A percentile compares a stretch with the other conserved stretches of the same genome.
phyloP scores from a whole-genome alignment of 2,797 vertebrate species.

The Apogon talboti region DNA sequence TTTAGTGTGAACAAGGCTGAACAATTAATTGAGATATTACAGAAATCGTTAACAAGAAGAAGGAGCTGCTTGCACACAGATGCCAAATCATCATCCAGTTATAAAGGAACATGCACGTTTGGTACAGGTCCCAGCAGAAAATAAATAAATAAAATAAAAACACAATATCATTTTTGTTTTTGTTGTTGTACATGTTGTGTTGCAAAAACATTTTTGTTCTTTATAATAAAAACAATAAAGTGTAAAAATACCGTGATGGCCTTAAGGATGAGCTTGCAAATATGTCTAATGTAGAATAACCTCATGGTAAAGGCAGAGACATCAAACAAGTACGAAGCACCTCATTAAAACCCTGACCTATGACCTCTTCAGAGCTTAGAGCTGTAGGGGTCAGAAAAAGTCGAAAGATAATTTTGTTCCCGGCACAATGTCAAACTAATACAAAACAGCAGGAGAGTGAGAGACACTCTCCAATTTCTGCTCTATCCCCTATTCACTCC shows the following conservation, averaged over 20 bases:
- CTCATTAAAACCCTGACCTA: constrained; percentile 56
- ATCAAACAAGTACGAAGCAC: constrained; percentile 16
- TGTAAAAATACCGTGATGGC: too few species aligned
- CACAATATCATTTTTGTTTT: too few species aligned
- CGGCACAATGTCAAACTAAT: constrained; percentile 22
- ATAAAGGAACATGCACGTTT: too few species aligned
- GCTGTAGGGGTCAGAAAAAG: constrained; percentile 52
- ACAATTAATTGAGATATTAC: too few species aligned
- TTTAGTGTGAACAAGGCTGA: not conserved
- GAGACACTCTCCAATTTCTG: constrained; percentile 7
- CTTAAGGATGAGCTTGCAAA: not conserved
- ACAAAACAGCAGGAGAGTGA: constrained; percentile 6
- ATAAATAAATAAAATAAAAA: too few species aligned
- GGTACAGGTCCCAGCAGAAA: too few species aligned
- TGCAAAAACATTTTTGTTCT: too few species aligned
- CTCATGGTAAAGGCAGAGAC: not conserved
- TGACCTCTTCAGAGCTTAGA: constrained; percentile 48
- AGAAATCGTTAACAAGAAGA: too few species aligned
- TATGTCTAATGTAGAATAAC: not conserved
- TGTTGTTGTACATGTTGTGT: too few species aligned
- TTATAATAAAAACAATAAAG: too few species aligned
- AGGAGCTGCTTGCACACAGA: too few species aligned
- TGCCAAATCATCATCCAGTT: too few species aligned
- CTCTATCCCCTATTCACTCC: not conserved
- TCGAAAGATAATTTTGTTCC: constrained; percentile 42